Conservation (phyloP, 2,888 invertebrate species). For the Dinocampus coccinellae region DNA sequence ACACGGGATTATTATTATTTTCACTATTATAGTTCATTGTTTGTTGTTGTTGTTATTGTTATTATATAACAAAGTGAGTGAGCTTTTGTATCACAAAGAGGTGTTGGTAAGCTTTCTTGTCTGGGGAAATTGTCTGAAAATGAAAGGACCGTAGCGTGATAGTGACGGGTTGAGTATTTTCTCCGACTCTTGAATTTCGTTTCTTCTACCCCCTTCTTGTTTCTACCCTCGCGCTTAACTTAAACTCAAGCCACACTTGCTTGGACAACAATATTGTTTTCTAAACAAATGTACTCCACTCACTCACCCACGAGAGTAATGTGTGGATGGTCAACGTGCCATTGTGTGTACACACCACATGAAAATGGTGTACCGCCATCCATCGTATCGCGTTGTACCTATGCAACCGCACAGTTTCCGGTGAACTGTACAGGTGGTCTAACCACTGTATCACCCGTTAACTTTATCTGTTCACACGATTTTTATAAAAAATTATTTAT, state of each 20-base stretch:
- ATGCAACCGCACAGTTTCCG: conserved; percentile 21
- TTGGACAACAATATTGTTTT: not conserved
- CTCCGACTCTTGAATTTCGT: conserved; percentile 13
- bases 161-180: conserved; percentile 39
- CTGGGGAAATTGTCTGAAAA: conserved; percentile 39
- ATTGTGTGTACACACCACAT: conserved; percentile 44
- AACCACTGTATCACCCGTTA: not conserved
- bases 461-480: not conserved
- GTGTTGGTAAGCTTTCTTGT: conserved; percentile 13
- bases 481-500: conserved; percentile 10
- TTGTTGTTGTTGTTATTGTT: not conserved
- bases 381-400: conserved; percentile 30
- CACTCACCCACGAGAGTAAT: conserved; percentile 12
- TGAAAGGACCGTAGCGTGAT: conserved; percentile 44
- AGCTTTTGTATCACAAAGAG: conserved; percentile 37
- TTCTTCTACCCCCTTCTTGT: not conserved
- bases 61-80: conserved; percentile 12
- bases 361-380: not conserved
- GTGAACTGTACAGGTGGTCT: not conserved
- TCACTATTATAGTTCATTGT: no score
- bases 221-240: not conserved
- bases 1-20: no score
- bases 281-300: conserved; percentile 12
- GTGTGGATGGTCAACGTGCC: conserved; percentile 50
- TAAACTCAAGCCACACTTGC: not conserved